Percentiles rank a stretch among this genome's conserved stretches.
These are phyloP conservation scores for Nebria salina DNA, from an alignment of 2,888 invertebrate species.

Conservation along the genomic window DNA sequence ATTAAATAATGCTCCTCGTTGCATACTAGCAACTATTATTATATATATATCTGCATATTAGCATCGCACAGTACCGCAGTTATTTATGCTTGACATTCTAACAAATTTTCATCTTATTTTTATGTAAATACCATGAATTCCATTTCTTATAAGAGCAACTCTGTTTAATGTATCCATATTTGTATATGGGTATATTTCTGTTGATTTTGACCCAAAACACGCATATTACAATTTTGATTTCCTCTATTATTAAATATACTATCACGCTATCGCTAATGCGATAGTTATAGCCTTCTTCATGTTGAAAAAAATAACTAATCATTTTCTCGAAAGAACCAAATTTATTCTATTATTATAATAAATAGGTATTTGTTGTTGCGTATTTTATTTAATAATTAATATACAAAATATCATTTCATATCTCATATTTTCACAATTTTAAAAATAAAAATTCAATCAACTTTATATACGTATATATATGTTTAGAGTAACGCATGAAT, in stretches of 20 bases:
- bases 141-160: too few species aligned
- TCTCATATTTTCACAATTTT: background rate
- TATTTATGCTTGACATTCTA: background rate
- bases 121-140: too few species aligned
- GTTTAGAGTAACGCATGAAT: background rate
- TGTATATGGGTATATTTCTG: background rate
- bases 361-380: background rate
- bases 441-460: background rate
- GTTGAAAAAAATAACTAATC: too few species aligned
- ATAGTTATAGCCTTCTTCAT: background rate
- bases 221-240: background rate
- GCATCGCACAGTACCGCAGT: background rate
- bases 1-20: conserved; percentile 34
- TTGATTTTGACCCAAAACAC: background rate
- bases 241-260: background rate
- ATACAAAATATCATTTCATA: too few species aligned
- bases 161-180: background rate
- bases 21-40: conserved; percentile 4
- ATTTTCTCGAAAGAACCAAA: background rate
- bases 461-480: background rate
- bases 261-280: background rate
- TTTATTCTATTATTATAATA: background rate
- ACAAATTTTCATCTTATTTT: background rate
- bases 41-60: conserved; percentile 15
- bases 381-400: background rate